Conservation (phyloP, 2,888 invertebrate genomes). For the Eupelmus urozonus region DNA sequence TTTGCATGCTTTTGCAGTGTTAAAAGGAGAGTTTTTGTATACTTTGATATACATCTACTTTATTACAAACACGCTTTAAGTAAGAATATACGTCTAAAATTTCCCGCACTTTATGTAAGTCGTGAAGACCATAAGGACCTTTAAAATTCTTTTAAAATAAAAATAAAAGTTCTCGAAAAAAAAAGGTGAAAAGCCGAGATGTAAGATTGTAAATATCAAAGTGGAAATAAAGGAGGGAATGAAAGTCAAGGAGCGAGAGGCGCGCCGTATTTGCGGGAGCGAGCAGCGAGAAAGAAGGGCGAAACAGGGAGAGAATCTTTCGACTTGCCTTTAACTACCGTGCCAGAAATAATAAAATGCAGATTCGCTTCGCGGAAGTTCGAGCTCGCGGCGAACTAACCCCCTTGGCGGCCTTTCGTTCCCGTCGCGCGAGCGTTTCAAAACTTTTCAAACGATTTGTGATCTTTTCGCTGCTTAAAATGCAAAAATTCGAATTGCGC, state of each 20-base stretch:
- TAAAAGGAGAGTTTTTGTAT: too few relatives aligned
- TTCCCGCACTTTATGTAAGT: too few relatives aligned
- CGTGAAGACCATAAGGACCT: too few relatives aligned
- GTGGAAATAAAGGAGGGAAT: constrained; percentile 24
- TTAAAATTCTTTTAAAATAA: not conserved
- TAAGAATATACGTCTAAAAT: too few relatives aligned
- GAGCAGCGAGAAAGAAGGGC: constrained; percentile 51
- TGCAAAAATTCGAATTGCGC: constrained; percentile 55
- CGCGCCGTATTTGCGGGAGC: constrained; percentile 46
- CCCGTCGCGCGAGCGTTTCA: constrained; percentile 28
- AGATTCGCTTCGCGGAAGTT: constrained; percentile 66
- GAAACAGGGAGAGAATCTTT: constrained; percentile 36
- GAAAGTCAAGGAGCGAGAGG: constrained; percentile 59
- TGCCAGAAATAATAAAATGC: constrained; percentile 74
- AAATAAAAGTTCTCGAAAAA: not conserved
- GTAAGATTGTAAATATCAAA: constrained; percentile 23
- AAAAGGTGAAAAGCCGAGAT: not conserved
- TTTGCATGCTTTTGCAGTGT: not conserved
- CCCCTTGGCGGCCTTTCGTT: constrained; percentile 56
- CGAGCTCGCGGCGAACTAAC: constrained; percentile 27
- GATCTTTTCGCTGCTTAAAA: constrained; percentile 55
- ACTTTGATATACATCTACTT: too few relatives aligned
- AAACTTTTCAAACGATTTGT: constrained; percentile 60
- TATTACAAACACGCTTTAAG: too few relatives aligned
- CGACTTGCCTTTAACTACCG: constrained; percentile 69